phyloP scores from a whole-genome alignment of 2,113 vertebrate species.

The Triplophysa rosa region DNA sequence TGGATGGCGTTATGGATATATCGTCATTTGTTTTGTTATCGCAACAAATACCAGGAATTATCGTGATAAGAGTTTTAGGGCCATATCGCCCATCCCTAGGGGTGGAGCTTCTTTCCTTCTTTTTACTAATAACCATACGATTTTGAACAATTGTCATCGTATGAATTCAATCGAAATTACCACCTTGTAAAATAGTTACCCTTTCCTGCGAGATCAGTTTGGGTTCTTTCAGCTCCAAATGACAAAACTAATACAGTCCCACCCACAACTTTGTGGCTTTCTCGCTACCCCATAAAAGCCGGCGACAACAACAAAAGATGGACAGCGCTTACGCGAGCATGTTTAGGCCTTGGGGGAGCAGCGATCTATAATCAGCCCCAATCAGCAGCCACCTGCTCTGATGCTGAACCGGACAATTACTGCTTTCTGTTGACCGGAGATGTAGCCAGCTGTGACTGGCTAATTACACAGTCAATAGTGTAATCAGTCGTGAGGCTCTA shows the following conservation, averaged over 20 bases:
- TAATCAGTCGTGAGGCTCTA: constrained; percentile 51
- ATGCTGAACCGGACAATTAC: constrained; percentile 54
- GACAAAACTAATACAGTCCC: neutral
- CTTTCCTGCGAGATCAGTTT: no score
- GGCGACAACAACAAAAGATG: neutral
- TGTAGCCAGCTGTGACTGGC: constrained; percentile 57
- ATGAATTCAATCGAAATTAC: no score
- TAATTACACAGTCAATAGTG: constrained; percentile 65
- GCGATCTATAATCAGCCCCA: constrained; percentile 32
- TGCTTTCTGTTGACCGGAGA: constrained; percentile 46
- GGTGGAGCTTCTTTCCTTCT: no score
- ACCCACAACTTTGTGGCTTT: neutral
- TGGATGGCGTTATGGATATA: no score
- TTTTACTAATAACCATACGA: no score
- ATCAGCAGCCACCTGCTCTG: constrained; percentile 54
- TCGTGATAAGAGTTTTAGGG: no score
- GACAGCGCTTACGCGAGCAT: constrained; percentile 15
- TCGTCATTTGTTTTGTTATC: no score
- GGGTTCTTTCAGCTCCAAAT: neutral
- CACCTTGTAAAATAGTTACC: no score
- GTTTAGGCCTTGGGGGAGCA: constrained; percentile 16
- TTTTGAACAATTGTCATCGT: no score
- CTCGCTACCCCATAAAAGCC: neutral
- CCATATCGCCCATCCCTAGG: no score
- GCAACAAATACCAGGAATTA: no score